A percentile compares a stretch with the other conserved stretches of the same genome.
Conservation (phyloP, 1,140 invertebrate genomes). For the Platorchestia sp. region DNA sequence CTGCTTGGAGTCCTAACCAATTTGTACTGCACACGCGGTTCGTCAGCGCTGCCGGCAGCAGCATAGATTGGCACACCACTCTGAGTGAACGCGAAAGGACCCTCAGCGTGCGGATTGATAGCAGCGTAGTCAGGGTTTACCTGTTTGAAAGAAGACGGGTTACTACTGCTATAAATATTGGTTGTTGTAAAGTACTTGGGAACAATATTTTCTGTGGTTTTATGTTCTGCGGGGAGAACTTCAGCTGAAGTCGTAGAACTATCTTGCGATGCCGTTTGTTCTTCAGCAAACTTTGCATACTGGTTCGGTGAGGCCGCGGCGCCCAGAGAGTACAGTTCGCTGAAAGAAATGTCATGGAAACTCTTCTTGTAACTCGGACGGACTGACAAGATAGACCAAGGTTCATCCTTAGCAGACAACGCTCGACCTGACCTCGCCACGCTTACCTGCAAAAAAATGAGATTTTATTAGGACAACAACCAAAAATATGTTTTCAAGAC, state of each 20-base stretch:
- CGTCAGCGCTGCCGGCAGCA: not conserved
- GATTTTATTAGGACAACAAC: too few species aligned
- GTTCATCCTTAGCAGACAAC: not conserved
- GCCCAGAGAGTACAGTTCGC: slow-evolving; percentile 27
- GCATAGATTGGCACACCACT: not conserved
- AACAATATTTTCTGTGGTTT: not conserved
- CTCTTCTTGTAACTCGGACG: slow-evolving; percentile 46
- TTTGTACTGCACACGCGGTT: not conserved
- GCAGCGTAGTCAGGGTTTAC: not conserved
- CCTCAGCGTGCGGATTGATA: not conserved
- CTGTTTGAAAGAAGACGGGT: slow-evolving; percentile 22
- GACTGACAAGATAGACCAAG: slow-evolving; percentile 18
- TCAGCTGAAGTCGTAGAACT: not conserved
- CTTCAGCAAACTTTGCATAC: slow-evolving; percentile 31
- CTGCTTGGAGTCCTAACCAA: not conserved
- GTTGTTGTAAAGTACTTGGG: not conserved
- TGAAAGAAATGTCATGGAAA: slow-evolving; percentile 44
- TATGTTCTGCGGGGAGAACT: not conserved
- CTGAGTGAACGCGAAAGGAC: not conserved
- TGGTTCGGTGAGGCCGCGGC: not conserved
- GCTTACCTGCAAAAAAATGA: slow-evolving; percentile 38
- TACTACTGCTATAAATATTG: slow-evolving; percentile 15
- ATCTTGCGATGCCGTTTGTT: not conserved
- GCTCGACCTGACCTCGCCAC: not conserved
- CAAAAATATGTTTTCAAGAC: not conserved